Conservation (phyloP, 2,888 invertebrate genomes). For the Pinctada fucata region DNA sequence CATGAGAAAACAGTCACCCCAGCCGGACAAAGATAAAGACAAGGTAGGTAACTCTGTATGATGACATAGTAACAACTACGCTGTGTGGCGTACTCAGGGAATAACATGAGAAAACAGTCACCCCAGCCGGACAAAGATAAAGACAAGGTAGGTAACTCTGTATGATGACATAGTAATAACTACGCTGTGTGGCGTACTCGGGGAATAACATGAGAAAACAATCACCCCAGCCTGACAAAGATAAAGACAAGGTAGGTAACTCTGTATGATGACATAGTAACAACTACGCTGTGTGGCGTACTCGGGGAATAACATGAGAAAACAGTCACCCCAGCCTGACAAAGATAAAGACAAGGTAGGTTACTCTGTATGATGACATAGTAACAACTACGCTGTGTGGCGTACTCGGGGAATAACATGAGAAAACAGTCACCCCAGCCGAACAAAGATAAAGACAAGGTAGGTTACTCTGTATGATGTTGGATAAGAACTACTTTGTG, state of each 20-base stretch:
- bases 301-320: slow-evolving; percentile 98
- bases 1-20: slow-evolving; percentile 85
- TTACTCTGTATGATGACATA: slow-evolving; percentile 97
- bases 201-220: slow-evolving; percentile 97
- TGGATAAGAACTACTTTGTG: slow-evolving; percentile 96
- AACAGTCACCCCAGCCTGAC: slow-evolving; percentile 77
- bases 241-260: slow-evolving; percentile 74
- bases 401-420: slow-evolving; percentile 99
- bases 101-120: slow-evolving; percentile 91
- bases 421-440: slow-evolving; percentile 80
- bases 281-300: slow-evolving; percentile 98
- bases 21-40: slow-evolving; percentile 74
- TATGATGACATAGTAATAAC: too few relatives aligned
- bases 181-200: slow-evolving; percentile 98
- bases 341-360: slow-evolving; percentile 75
- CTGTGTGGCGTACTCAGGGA: slow-evolving; percentile 98
- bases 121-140: slow-evolving; percentile 74
- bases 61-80: slow-evolving; percentile 95
- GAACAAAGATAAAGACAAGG: slow-evolving; percentile 75
- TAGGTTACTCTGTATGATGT: slow-evolving; percentile 30
- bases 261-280: too few relatives aligned
- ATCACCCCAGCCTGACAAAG: slow-evolving; percentile 73
- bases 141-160: slow-evolving; percentile 73
- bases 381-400: slow-evolving; percentile 99
- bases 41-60: slow-evolving; percentile 57